A percentile compares a stretch with the other conserved stretches of the same genome.
Conservation (phyloP, 1,140 invertebrate species). For the Calephelis nemesis region DNA sequence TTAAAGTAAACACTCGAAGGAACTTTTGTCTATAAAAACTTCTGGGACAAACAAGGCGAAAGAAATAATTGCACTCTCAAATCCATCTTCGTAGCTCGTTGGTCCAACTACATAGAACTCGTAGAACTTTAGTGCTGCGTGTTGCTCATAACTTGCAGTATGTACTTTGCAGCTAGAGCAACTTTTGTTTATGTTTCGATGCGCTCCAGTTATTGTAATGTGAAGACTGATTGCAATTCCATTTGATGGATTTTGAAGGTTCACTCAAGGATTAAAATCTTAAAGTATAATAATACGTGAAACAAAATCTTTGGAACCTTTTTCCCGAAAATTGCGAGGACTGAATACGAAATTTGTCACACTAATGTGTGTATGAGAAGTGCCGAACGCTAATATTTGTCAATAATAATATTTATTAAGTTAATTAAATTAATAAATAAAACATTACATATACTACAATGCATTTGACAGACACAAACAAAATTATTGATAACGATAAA, state of each 20-base stretch:
- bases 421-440: no score
- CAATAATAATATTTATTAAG: no score
- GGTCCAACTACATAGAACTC: constrained; percentile 32
- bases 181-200: constrained; percentile 38
- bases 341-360: no score
- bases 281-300: background rate
- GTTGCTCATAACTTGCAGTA: constrained; percentile 37
- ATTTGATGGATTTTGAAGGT: background rate
- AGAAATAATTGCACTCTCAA: constrained; percentile 18
- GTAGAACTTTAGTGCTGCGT: constrained; percentile 41
- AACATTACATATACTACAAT: no score
- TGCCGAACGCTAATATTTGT: no score
- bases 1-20: constrained; percentile 9
- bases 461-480: no score
- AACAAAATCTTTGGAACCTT: no score
- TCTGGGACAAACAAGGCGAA: constrained; percentile 10
- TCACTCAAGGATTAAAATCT: background rate
- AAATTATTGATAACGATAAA: no score
- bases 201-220: constrained; percentile 15
- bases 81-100: constrained; percentile 31
- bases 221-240: constrained; percentile 5
- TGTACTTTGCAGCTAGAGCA: constrained; percentile 29
- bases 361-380: no score
- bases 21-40: constrained; percentile 13
- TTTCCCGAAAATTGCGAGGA: no score